phyloP scores from a whole-genome alignment of 1,140 invertebrate species.

The Drosophila sturtevanti region DNA sequence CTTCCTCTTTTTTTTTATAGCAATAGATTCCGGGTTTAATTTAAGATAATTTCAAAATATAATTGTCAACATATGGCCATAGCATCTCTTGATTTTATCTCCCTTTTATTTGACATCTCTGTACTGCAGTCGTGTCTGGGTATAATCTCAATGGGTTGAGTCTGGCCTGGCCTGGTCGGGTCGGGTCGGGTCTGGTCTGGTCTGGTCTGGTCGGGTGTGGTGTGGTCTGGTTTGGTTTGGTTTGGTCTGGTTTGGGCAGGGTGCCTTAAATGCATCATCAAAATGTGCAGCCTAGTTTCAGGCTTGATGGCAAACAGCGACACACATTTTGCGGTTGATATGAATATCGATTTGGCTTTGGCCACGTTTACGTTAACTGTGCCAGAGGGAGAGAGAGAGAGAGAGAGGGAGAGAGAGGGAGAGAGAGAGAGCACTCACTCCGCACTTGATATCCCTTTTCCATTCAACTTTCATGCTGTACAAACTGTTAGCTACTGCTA shows the following conservation, averaged over 20 bases:
- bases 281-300: slow-evolving; percentile 65
- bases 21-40: too few species aligned
- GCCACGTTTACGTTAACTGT: slow-evolving; percentile 48
- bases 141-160: too few species aligned
- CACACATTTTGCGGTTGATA: slow-evolving; percentile 79
- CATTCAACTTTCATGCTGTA: background rate
- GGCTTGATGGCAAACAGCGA: slow-evolving; percentile 52
- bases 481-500: too few species aligned
- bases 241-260: background rate
- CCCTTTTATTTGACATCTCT: background rate
- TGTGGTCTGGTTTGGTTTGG: background rate
- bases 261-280: slow-evolving; percentile 60
- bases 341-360: slow-evolving; percentile 72
- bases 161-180: background rate
- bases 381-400: slow-evolving; percentile 37
- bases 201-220: background rate
- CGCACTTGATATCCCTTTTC: background rate
- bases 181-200: background rate
- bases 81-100: background rate
- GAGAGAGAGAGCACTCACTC: background rate
- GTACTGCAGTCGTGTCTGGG: too few species aligned
- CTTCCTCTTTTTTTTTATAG: too few species aligned
- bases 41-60: background rate
- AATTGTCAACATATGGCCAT: background rate
- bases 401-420: too few species aligned